Evolutionary conservation across 2,888 invertebrate species (phyloP), one percentile per base, ranked within the genome.

Genomic region (Sturmia bella): DNA sequence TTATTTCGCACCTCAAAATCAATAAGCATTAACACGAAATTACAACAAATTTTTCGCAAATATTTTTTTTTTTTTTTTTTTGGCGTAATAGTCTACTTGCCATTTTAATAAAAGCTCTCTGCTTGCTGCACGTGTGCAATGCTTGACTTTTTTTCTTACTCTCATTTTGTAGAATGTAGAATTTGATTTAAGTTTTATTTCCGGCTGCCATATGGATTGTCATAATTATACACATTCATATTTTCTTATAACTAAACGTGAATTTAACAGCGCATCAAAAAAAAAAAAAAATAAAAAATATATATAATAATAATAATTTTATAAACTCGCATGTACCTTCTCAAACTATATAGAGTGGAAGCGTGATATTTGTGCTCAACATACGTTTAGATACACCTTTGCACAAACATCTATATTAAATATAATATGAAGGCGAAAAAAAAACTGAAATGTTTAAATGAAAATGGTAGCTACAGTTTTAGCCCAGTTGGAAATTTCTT

Each of bases 181-280:
- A n/a, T 89, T 87, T 88, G 87, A 89, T 89, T 89, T 89, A 88
- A 85, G 87, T 86, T 87, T 87, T 87, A 89, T 87, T 89, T 89
- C 89, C 89, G 85, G 85, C 85, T 87, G 88, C 87, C 87, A 89
- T 88, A 86, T 88, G 88, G 86, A 84, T 56, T 84, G 27, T 63
- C 75, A 52, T 69, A 68, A 17, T 64, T 56, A 43, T 45, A 11
- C 61, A 50, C 45, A 21, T 21, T 11, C 17, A 61, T 12, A 17
- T n/a, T 39, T 48, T 21, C 21, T 13, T 63, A 9, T 24, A 32
- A 32, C 32, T 7, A 32, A 4, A n/a, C 43, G n/a, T 43, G 21
- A 27, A 21, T 12, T 32, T 32, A 32, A 7, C 32, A 32, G 32
- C 32, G 32, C 32, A 32, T 32, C 32, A 7, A 32, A 32, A 32